Conservation (phyloP, 2,888 invertebrate genomes). For the Cephus rjabovi region DNA sequence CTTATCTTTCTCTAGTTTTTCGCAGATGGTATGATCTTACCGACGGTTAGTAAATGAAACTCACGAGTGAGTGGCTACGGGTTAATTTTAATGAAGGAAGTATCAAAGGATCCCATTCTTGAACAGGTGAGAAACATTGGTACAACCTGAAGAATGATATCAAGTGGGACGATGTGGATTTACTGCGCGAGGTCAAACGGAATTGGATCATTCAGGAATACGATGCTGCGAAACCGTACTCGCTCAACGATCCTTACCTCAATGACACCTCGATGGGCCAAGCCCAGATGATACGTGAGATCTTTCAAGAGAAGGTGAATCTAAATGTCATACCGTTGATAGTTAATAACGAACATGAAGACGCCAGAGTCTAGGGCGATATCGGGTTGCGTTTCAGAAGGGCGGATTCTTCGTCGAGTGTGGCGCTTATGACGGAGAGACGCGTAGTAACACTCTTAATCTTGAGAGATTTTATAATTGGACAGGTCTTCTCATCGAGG, state of each 20-base stretch:
- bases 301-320: slow-evolving; percentile 62
- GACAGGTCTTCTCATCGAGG: slow-evolving; percentile 69
- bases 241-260: slow-evolving; percentile 44
- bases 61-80: too few relatives aligned
- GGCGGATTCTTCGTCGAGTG: slow-evolving; percentile 71
- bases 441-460: slow-evolving; percentile 69
- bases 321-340: slow-evolving; percentile 5
- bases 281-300: slow-evolving; percentile 55
- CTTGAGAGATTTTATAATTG: slow-evolving; percentile 67
- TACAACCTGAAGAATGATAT: slow-evolving; percentile 39
- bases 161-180: slow-evolving; percentile 20
- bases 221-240: slow-evolving; percentile 36
- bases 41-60: background rate
- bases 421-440: slow-evolving; percentile 71
- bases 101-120: background rate
- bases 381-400: slow-evolving; percentile 43
- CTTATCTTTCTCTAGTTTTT: slow-evolving; percentile 29
- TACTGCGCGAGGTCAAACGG: slow-evolving; percentile 33
- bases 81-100: background rate
- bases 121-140: slow-evolving; percentile 30
- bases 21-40: slow-evolving; percentile 42
- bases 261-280: slow-evolving; percentile 64
- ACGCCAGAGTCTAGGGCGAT: background rate
- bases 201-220: slow-evolving; percentile 40
- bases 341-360: background rate